Evolutionary conservation across 2,113 vertebrate species (phyloP), one percentile per base, ranked within the genome.

Genomic region (Amblyornis subalaris): DNA sequence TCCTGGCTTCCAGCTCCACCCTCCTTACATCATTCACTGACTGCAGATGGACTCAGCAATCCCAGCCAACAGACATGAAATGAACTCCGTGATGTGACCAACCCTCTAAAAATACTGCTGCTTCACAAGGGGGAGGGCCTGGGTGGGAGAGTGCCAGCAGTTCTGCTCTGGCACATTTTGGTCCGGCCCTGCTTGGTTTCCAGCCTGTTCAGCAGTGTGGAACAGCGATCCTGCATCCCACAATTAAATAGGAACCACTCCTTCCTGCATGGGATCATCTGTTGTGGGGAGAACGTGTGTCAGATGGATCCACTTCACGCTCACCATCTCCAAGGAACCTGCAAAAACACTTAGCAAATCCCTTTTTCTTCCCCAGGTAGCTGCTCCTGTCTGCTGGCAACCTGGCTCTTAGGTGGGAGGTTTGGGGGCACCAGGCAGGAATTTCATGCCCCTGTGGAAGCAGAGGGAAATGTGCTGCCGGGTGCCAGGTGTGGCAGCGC

Each of bases 261-360:
- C 65, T 48, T 81, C 70, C 42, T 48, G 38, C 69, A 2, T 0
- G 2, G 23, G 35, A 23, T 60, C 81, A 65, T 36, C 62, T 60
- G 38, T 36, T 1, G 0, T 8, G n/a, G 50, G 24, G 64, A 69
- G 13, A 67, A 44, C 0, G 4, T 10, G 53, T 25, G 29, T 38
- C 65, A 73, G 60, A 57, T 22, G n/a, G 69, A 57, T 61, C 9
- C 31, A 26, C 38, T 54, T 42, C 28, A 29, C 0, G 0, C 61
- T 53, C 4, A 0, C 50, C 40, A 44, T 51, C 58, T 60, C 79
- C 71, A 51, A 53, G 33, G 55, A 67, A 81, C 36, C 40, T 44
- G 38, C 51, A 64, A 36, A 76, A 84, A 21, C 42, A 67, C 55
- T 45, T 15, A 22, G 55, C 31, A 47, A 40, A 74, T 58, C 48